Percentiles rank a stretch among this genome's conserved stretches.
Conservation (phyloP, 30 jellyfish, hydroid and myxozoan species). For the Cassiopea andromeda region DNA sequence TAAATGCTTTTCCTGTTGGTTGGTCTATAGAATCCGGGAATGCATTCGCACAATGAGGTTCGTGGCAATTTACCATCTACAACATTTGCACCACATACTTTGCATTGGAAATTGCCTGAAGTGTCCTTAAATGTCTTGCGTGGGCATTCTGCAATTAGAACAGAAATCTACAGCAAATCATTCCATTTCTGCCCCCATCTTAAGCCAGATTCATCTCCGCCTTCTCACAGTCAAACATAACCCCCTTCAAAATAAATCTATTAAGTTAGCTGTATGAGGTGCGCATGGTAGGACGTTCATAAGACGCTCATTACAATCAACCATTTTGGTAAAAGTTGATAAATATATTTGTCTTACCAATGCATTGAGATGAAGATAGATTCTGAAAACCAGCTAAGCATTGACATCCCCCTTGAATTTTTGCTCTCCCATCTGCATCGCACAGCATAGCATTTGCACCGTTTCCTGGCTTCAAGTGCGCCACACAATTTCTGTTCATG, state of each 20-base stretch:
- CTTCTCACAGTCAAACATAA: no score
- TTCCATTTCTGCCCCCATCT: no score
- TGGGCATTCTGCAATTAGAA: constrained; percentile 35
- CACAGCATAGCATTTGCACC: not conserved
- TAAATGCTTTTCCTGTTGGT: not conserved
- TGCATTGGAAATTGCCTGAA: constrained; percentile 68
- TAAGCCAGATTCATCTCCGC: no score
- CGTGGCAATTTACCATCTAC: constrained; percentile 50
- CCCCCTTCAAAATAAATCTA: no score
- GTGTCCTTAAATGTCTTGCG: constrained; percentile 33
- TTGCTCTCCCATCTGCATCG: not conserved
- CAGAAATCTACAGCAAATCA: not conserved
- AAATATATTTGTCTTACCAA: not conserved
- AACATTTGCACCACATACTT: constrained; percentile 58
- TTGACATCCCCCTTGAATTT: not conserved
- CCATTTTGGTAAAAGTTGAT: no score
- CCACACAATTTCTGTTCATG: not conserved
- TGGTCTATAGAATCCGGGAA: constrained; percentile 29
- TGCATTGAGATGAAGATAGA: not conserved
- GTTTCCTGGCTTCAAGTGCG: not conserved
- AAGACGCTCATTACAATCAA: no score
- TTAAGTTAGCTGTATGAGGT: no score
- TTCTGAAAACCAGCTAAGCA: not conserved
- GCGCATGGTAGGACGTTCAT: no score
- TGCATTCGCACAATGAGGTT: constrained; percentile 10